Evolutionary conservation across 1,140 invertebrate species (phyloP).

Genomic region (Achroia grisella): DNA sequence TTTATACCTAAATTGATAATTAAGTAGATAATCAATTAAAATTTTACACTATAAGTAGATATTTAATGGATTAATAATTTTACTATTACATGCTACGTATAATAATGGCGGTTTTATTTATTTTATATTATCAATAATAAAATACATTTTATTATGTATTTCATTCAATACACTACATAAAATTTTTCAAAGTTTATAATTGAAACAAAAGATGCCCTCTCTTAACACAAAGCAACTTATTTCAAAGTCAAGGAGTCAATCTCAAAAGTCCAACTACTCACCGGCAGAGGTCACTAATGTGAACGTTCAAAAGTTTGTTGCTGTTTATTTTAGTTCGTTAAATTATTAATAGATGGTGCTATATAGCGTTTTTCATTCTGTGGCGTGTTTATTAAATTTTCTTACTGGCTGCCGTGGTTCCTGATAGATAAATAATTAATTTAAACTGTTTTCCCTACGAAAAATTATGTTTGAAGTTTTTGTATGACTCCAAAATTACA

Average conservation of each 20-base stretch:
- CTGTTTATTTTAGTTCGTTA: constrained; percentile 24
- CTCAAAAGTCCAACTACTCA: constrained; percentile 21
- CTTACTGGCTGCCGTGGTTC: too few species aligned
- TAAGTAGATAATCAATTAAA: too few species aligned
- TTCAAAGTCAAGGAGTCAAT: constrained; percentile 8
- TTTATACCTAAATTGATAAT: too few species aligned
- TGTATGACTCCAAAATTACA: too few species aligned
- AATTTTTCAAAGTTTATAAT: background rate
- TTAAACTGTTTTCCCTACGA: too few species aligned
- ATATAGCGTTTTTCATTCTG: background rate
- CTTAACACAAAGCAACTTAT: constrained; percentile 10
- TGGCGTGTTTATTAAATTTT: too few species aligned
- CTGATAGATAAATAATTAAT: too few species aligned
- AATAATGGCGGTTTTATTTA: too few species aligned
- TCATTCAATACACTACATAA: background rate
- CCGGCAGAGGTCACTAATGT: constrained; percentile 29
- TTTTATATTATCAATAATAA: background rate
- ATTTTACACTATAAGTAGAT: too few species aligned
- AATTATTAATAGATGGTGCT: constrained; percentile 29
- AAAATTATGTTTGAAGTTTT: too few species aligned
- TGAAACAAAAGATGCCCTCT: constrained; percentile 28
- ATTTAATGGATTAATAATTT: too few species aligned
- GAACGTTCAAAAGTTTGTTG: constrained; percentile 18
- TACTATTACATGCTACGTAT: too few species aligned
- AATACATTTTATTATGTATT: background rate